Evolutionary conservation across 2,113 vertebrate genomes (phyloP).

Genomic region (Rhinolophus sinicus): DNA sequence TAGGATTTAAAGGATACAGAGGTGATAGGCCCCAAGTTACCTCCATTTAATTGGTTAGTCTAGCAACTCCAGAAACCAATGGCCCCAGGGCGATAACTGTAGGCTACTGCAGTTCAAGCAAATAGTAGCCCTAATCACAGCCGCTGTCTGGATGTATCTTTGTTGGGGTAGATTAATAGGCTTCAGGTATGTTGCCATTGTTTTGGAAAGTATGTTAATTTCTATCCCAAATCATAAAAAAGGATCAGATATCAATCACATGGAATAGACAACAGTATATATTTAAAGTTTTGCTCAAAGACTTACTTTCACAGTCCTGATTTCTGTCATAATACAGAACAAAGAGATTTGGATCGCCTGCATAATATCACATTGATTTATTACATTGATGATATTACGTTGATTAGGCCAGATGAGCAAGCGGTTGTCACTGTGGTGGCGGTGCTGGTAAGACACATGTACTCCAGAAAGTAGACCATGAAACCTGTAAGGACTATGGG

Average conservation of each 20-base stretch:
- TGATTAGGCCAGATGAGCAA: background rate
- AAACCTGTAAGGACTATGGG: background rate
- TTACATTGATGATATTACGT: background rate
- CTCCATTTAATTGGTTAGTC: background rate
- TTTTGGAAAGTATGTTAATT: slow-evolving; percentile 20
- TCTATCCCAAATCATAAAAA: background rate
- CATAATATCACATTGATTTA: background rate
- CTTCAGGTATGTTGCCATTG: background rate
- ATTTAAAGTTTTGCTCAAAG: slow-evolving; percentile 4
- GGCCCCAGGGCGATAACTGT: background rate
- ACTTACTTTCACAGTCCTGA: background rate
- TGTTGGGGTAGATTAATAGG: background rate
- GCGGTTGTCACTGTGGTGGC: background rate
- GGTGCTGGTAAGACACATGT: background rate
- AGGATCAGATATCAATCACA: background rate
- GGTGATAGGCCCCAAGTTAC: background rate
- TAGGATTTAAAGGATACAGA: background rate
- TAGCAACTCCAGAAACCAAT: background rate
- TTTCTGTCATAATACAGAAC: background rate
- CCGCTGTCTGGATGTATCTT: background rate
- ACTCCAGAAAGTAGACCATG: background rate
- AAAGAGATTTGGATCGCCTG: background rate
- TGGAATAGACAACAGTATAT: background rate
- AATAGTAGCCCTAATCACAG: background rate
- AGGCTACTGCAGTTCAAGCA: background rate